A percentile compares a stretch with the other conserved stretches of the same genome.
Conservation (phyloP, 2,888 invertebrate genomes). For the Ligdia adustata region DNA sequence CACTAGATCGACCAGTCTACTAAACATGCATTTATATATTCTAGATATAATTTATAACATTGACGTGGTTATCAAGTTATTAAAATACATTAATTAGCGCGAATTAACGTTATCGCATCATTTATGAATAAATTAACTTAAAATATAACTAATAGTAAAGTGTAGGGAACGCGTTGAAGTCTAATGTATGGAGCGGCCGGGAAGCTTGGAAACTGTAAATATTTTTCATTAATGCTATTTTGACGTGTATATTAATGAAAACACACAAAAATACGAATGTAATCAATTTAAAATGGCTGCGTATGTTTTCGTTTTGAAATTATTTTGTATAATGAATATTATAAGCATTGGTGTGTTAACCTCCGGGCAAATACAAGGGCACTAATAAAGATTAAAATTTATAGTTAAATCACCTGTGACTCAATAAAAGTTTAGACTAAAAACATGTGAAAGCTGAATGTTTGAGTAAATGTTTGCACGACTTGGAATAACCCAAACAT, state of each 20-base stretch:
- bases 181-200: slow-evolving; percentile 50
- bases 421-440: too few species aligned
- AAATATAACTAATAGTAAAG: too few species aligned
- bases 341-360: too few species aligned
- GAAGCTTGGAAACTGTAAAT: not conserved
- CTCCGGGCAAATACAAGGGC: too few species aligned
- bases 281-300: not conserved
- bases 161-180: slow-evolving; percentile 66
- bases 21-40: not conserved
- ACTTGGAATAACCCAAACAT: slow-evolving; percentile 8
- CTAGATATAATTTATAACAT: not conserved
- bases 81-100: not conserved
- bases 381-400: too few species aligned
- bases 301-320: too few species aligned
- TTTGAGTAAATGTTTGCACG: slow-evolving; percentile 11
- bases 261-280: not conserved
- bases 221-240: not conserved
- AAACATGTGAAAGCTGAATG: too few species aligned
- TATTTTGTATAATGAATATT: too few species aligned
- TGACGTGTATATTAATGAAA: slow-evolving; percentile 1
- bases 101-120: not conserved
- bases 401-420: too few species aligned
- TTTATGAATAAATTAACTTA: not conserved
- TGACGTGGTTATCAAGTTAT: not conserved
- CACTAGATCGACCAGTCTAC: not conserved